These are phyloP conservation scores for Paraplagusia blochii DNA, from an alignment of 2,113 vertebrate species.

Conservation along the genomic window DNA sequence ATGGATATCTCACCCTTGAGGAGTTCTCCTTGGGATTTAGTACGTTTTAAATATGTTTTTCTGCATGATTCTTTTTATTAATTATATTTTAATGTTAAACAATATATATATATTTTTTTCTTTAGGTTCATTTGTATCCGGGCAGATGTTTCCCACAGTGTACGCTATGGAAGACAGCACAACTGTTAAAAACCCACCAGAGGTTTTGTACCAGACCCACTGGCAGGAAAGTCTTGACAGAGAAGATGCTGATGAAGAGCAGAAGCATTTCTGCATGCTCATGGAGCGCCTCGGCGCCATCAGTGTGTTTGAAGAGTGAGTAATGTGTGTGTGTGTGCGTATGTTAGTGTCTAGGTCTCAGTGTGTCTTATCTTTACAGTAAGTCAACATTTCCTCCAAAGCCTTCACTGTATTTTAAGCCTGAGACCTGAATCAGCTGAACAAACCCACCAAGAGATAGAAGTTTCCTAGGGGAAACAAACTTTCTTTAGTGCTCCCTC, in stretches of 20 bases:
- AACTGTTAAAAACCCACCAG: slow-evolving; percentile 43
- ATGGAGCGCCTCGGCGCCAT: slow-evolving; percentile 86
- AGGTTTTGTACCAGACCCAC: slow-evolving; percentile 70
- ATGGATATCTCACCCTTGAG: slow-evolving; percentile 84
- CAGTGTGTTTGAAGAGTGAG: slow-evolving; percentile 87
- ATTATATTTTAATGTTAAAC: no score
- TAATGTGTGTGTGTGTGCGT: slow-evolving; percentile 13
- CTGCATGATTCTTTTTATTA: no score
- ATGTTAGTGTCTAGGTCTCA: background rate
- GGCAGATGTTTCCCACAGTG: slow-evolving; percentile 50
- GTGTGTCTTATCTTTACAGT: slow-evolving; percentile 14
- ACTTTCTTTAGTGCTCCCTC: background rate
- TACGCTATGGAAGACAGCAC: slow-evolving; percentile 26
- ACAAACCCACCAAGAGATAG: slow-evolving; percentile 22
- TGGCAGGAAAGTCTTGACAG: slow-evolving; percentile 52
- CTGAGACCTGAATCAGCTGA: slow-evolving; percentile 32
- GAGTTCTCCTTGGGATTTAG: slow-evolving; percentile 91
- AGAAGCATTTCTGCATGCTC: slow-evolving; percentile 82
- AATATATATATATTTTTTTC: background rate
- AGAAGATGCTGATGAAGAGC: slow-evolving; percentile 75
- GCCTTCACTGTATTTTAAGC: background rate
- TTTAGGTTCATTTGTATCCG: slow-evolving; percentile 83
- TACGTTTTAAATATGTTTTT: slow-evolving; percentile 64
- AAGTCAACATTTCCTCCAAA: slow-evolving; percentile 1
- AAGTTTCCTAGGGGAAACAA: slow-evolving; percentile 24